These are phyloP conservation scores for Drosophila elegans DNA, from an alignment of 1,140 invertebrate species.

Conservation along the genomic window DNA sequence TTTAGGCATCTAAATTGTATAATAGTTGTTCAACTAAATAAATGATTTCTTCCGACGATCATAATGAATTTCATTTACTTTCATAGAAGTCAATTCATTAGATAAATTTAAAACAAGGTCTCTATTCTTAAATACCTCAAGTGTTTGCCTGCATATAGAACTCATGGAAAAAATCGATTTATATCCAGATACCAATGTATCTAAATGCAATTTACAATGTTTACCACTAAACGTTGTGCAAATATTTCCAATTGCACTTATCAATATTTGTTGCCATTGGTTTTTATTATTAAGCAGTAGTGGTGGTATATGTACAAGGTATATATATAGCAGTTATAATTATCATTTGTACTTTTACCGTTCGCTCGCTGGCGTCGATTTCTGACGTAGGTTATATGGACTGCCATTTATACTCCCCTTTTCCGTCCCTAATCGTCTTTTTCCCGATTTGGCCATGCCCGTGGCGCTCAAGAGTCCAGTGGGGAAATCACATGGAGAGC, in stretches of 20 bases:
- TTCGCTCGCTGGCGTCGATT: conserved; percentile 9
- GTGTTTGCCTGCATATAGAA: too few species aligned
- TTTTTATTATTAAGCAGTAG: conserved; percentile 23
- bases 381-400: conserved; percentile 41
- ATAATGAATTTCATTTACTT: background rate
- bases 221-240: conserved; percentile 30
- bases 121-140: background rate
- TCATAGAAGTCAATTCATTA: background rate
- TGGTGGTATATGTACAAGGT: background rate
- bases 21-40: too few species aligned
- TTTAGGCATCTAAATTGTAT: too few species aligned
- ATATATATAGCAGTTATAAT: conserved; percentile 28
- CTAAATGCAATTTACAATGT: conserved; percentile 27
- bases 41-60: background rate
- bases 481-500: conserved; percentile 38
- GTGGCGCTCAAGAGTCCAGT: conserved; percentile 1
- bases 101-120: background rate
- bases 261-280: conserved; percentile 41
- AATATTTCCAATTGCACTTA: conserved; percentile 48
- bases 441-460: background rate
- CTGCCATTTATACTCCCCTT: background rate
- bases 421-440: background rate
- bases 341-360: conserved; percentile 56
- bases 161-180: conserved; percentile 3
- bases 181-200: conserved; percentile 16